These are phyloP conservation scores for Acrossocheilus fasciatus DNA, from an alignment of 2,797 vertebrate species.

Conservation along the genomic window DNA sequence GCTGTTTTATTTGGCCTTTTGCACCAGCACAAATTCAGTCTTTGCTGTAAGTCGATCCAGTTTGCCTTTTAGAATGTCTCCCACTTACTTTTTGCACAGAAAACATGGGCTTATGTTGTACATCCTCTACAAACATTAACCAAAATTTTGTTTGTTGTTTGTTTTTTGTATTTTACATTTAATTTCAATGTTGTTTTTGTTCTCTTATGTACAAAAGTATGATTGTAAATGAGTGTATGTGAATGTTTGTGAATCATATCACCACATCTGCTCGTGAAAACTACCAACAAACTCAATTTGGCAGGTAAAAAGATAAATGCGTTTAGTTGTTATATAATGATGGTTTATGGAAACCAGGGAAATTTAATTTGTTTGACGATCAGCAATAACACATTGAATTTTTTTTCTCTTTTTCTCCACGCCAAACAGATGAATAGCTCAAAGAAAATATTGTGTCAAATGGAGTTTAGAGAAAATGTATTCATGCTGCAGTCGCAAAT, in stretches of 20 bases:
- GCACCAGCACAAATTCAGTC: conserved; percentile 70
- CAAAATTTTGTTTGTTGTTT: conserved; percentile 56
- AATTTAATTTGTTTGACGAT: conserved; percentile 58
- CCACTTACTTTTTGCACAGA: conserved; percentile 49
- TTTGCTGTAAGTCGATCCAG: conserved; percentile 58
- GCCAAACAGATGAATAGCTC: conserved; percentile 47
- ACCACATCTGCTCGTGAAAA: conserved; percentile 67
- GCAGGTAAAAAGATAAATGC: conserved; percentile 42
- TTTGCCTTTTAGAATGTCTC: conserved; percentile 57
- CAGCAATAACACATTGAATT: conserved; percentile 60
- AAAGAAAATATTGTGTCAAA: conserved; percentile 54
- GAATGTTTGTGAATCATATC: conserved; percentile 64
- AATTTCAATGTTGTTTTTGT: conserved; percentile 61
- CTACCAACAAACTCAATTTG: conserved; percentile 66
- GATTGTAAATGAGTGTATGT: conserved; percentile 57
- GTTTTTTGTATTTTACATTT: conserved; percentile 62
- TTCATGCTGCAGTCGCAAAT: conserved; percentile 27
- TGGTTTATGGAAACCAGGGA: conserved; percentile 59
- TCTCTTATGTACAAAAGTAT: conserved; percentile 67
- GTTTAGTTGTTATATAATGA: conserved; percentile 56
- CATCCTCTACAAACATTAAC: conserved; percentile 56
- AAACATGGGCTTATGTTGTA: conserved; percentile 70
- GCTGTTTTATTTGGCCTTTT: conserved; percentile 44
- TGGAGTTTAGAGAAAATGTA: conserved; percentile 35
- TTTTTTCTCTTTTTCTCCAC: conserved; percentile 54